Evolutionary conservation across 2,113 vertebrate genomes (phyloP).

Genomic region (Dromaius novaehollandiae): DNA sequence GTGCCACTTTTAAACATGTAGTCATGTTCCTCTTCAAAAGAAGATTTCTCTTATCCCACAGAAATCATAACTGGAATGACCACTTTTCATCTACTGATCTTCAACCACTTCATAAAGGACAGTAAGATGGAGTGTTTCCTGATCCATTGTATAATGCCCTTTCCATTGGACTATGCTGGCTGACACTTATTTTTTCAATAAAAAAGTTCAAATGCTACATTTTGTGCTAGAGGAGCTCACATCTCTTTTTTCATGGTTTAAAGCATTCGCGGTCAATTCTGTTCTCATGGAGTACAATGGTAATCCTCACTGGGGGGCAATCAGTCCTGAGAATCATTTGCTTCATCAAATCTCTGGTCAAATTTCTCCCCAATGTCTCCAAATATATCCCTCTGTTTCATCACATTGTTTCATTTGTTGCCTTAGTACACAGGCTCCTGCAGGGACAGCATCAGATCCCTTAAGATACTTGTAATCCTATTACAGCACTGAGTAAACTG

Average conservation of each 20-base stretch:
- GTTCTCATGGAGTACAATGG: slow-evolving; percentile 21
- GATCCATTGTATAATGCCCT: background rate
- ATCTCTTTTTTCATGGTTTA: background rate
- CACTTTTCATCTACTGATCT: background rate
- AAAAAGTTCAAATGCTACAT: background rate
- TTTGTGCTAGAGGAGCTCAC: slow-evolving; percentile 18
- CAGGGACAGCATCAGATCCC: background rate
- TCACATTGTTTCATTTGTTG: background rate
- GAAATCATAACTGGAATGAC: background rate
- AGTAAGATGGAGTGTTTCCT: background rate
- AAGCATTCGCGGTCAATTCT: background rate
- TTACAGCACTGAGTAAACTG: background rate
- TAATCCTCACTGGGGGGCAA: background rate
- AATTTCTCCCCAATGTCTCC: slow-evolving; percentile 32
- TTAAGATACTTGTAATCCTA: background rate
- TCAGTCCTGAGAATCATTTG: slow-evolving; percentile 1
- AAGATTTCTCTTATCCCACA: background rate
- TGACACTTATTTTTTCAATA: background rate
- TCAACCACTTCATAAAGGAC: background rate
- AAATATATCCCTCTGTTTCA: slow-evolving; percentile 17
- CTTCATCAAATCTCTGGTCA: slow-evolving; percentile 1
- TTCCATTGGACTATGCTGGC: background rate
- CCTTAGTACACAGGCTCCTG: background rate
- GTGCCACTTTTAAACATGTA: background rate
- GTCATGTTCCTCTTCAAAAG: background rate